Base-by-base conservation (phyloP, 2,797 vertebrate species). In the Knipowitschia caucasica region DNA sequence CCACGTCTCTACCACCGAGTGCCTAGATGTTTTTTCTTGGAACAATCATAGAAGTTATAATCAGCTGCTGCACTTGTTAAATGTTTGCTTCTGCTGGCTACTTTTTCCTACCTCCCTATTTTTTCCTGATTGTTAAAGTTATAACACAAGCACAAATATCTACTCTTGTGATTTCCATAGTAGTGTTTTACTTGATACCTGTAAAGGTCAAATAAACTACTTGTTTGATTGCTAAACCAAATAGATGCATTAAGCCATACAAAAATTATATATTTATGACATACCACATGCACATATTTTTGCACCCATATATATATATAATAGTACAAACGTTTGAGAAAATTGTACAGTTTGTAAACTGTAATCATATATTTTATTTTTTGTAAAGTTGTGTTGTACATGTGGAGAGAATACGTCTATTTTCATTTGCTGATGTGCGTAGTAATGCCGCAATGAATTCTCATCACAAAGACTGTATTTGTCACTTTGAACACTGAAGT, bases 181-280 rank as follows among this genome's bases (percentile, higher is more conserved):
- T 56, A 55, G 35, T 23, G 38, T 73, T 75, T 51, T 50, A 66
- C 63, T 38, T 63, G 56, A 69, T 78, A 57, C 59, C 62, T 59
- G 57, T 2, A 30, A 62, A 42, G 46, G 51, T 51, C 0, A 54
- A 26, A 31, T 23, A 58, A 57, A 55, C 54, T 29, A 64, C 53
- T 72, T 71, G 75, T 77, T 84, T 69, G 72, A 67, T 59, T 78
- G 47, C 75, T 81, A 60, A 73, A 88, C 87, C 87, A 86, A 89
- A 89, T 75, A 73, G 34, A 72, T 75, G 60, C 74, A 80, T 83
- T 77, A 69, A 91, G 88, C 88, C 89, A 91, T 90, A 88, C 64
- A 63, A 65, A 84, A n/a, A 81, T n/a, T n/a, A n/a, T n/a, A 76
- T 87, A 86, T 83, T 84, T 83, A 86, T 84, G 59, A 84, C 77